Evolutionary conservation across 2,797 vertebrate species (phyloP).

Genomic region (Diplodus puntazzo): DNA sequence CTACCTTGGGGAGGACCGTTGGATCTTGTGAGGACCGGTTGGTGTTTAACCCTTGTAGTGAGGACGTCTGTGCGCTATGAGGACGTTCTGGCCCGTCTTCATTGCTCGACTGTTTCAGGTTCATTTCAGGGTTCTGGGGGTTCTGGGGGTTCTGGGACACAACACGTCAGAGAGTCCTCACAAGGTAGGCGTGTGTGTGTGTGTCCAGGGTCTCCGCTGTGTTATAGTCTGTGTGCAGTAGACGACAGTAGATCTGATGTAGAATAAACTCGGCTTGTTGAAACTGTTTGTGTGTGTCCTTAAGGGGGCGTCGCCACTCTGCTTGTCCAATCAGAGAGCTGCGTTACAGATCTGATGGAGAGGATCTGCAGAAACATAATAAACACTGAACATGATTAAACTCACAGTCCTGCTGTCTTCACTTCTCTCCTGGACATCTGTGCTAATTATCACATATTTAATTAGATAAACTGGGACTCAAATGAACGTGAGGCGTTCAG

Average conservation of each 20-base stretch:
- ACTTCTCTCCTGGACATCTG: too few species aligned
- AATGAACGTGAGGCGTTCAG: too few species aligned
- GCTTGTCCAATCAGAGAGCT: constrained; percentile 41
- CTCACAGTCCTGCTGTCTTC: background rate
- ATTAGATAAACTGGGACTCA: too few species aligned
- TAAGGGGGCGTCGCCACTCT: constrained; percentile 17
- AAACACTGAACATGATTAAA: constrained; percentile 32
- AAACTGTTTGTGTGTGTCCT: constrained; percentile 23
- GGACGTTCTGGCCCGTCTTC: background rate
- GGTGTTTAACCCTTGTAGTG: too few species aligned
- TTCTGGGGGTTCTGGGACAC: background rate
- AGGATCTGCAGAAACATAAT: constrained; percentile 39
- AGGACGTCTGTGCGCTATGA: too few species aligned
- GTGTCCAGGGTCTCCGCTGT: constrained; percentile 23
- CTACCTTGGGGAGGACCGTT: constrained; percentile 16
- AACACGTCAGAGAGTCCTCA: constrained; percentile 3
- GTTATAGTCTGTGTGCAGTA: constrained; percentile 24
- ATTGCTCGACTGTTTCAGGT: background rate
- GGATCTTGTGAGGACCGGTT: background rate
- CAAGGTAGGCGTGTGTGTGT: constrained; percentile 4
- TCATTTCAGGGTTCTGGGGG: background rate
- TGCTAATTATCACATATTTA: too few species aligned
- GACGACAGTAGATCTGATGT: constrained; percentile 33
- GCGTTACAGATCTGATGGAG: background rate
- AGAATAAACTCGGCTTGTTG: constrained; percentile 28